Evolutionary conservation across 2,888 invertebrate genomes (phyloP).

Genomic region (Minunthozetes semirufus): DNA sequence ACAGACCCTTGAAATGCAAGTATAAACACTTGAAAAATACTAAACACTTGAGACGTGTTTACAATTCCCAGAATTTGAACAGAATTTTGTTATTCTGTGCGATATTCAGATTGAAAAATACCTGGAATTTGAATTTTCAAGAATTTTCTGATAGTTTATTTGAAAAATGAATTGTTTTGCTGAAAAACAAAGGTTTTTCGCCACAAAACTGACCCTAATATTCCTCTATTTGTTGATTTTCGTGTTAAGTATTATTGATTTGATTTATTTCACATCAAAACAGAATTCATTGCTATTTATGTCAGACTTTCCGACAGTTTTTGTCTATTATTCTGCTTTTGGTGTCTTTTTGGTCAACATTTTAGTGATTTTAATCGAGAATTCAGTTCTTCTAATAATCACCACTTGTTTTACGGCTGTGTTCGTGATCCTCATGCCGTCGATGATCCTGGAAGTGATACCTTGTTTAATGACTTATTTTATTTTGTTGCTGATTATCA

Average conservation of each 20-base stretch:
- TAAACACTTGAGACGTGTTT: too few relatives aligned
- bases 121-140: too few relatives aligned
- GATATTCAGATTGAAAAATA: too few relatives aligned
- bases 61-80: too few relatives aligned
- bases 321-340: neutral
- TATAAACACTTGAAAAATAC: too few relatives aligned
- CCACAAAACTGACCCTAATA: neutral
- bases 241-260: neutral
- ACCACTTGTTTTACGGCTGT: conserved; percentile 3
- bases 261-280: neutral
- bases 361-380: neutral
- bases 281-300: neutral
- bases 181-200: neutral
- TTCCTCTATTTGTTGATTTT: neutral
- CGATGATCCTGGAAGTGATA: conserved; percentile 9
- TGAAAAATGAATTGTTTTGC: neutral
- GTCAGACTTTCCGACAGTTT: neutral
- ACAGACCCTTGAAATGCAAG: too few relatives aligned
- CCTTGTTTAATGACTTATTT: conserved; percentile 17
- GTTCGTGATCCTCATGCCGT: neutral
- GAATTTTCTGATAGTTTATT: too few relatives aligned
- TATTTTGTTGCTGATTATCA: conserved; percentile 5
- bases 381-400: neutral
- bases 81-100: too few relatives aligned
- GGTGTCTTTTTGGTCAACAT: neutral